These are phyloP conservation scores for Autographa pulchrina DNA, from an alignment of 2,888 invertebrate genomes.

Conservation along the genomic window DNA sequence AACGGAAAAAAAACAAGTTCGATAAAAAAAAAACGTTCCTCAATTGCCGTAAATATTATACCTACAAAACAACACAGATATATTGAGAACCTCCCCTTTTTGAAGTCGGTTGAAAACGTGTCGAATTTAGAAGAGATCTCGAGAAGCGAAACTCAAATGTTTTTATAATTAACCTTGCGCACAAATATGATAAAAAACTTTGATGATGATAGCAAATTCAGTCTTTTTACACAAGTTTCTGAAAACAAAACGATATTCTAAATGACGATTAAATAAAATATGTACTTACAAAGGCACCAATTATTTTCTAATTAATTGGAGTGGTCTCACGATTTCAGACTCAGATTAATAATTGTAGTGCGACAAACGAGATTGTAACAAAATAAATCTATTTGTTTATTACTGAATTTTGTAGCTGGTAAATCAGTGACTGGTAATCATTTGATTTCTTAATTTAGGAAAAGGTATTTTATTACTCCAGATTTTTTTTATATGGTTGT, in stretches of 20 bases:
- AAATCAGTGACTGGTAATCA: neutral
- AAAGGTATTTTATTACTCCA: neutral
- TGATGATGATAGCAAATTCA: neutral
- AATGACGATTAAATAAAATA: constrained; percentile 1
- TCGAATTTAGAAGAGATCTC: too few species aligned
- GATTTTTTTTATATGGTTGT: too few species aligned
- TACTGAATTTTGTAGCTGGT: constrained; percentile 12
- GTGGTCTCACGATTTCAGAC: constrained; percentile 53
- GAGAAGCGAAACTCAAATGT: too few species aligned
- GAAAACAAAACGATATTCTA: neutral
- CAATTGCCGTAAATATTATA: too few species aligned
- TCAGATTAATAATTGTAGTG: constrained; percentile 55
- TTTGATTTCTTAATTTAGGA: constrained; percentile 15
- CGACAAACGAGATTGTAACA: neutral
- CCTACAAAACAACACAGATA: too few species aligned
- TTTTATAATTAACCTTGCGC: too few species aligned
- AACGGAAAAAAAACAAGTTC: too few species aligned
- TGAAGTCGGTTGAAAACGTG: too few species aligned
- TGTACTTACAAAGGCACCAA: constrained; percentile 27
- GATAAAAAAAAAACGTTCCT: too few species aligned
- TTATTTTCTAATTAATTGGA: constrained; percentile 62
- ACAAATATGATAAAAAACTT: too few species aligned
- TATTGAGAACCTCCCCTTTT: too few species aligned
- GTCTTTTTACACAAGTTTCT: neutral
- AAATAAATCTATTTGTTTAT: constrained; percentile 11